These are phyloP conservation scores for Lordiphosa stackelbergi DNA, from an alignment of 1,140 invertebrate genomes.

Conservation along the genomic window DNA sequence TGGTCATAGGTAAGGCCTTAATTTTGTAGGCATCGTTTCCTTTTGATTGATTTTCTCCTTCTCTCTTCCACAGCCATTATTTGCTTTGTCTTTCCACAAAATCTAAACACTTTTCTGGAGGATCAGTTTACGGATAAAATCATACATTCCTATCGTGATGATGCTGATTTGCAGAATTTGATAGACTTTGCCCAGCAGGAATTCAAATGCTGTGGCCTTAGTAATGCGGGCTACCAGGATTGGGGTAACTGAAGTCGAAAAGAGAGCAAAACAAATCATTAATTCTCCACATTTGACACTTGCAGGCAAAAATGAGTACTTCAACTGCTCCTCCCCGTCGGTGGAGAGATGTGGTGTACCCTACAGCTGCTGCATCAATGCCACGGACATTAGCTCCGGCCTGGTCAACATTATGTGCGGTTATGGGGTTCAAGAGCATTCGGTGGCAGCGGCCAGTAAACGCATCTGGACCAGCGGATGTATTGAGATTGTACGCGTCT, in stretches of 20 bases:
- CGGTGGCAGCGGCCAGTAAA: slow-evolving; percentile 89
- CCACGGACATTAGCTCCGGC: slow-evolving; percentile 90
- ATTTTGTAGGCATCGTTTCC: no score
- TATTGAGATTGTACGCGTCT: slow-evolving; percentile 90
- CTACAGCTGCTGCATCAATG: slow-evolving; percentile 95
- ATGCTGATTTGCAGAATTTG: slow-evolving; percentile 93
- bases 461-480: slow-evolving; percentile 94
- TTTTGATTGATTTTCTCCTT: no score
- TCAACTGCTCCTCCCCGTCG: slow-evolving; percentile 92
- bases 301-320: slow-evolving; percentile 90
- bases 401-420: slow-evolving; percentile 95
- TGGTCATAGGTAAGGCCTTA: slow-evolving; percentile 80
- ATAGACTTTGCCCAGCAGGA: slow-evolving; percentile 96
- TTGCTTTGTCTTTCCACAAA: slow-evolving; percentile 94
- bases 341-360: slow-evolving; percentile 94
- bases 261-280: no score
- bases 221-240: slow-evolving; percentile 92
- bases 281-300: no score
- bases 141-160: slow-evolving; percentile 89
- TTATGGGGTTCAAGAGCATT: slow-evolving; percentile 88
- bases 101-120: slow-evolving; percentile 89
- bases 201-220: slow-evolving; percentile 94
- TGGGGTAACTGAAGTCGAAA: slow-evolving; percentile 80
- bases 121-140: slow-evolving; percentile 92
- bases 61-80: slow-evolving; percentile 82